Evolutionary conservation across 1,140 invertebrate genomes (phyloP), one percentile per base, ranked within the genome.

Genomic region (Varroa destructor): DNA sequence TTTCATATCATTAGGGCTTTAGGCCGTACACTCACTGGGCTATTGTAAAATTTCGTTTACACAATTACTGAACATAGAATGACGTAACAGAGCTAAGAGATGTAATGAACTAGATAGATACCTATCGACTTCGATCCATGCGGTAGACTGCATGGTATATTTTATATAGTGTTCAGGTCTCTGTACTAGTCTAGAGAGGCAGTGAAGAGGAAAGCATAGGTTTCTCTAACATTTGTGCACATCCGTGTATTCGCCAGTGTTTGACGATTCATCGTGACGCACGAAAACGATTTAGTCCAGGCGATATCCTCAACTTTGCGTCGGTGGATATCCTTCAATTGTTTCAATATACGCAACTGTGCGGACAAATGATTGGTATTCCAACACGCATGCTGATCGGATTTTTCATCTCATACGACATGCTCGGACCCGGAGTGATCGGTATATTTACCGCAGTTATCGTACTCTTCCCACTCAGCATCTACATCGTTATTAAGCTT

Each of bases 241-340:
- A 25, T 25, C 25, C 25, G 25, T 25, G 25, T 3, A 12, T 58
- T 6, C 40, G 12, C 40, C 61, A 67, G 61, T 67, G 61, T 40
- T 40, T 67, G 46, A 40, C 12, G 2, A 37, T 67, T 4, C 61
- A 67, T 40, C 61, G 40, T 8, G 61, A 67, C 37, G 61, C 61
- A 37, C 40, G 61, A 40, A 40, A 67, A 14, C 61, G 37, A 43
- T 67, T 43, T 8, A 12, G 14, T 37, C 10, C 61, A 12, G 61
- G 61, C 37, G 61, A 67, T 46, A 67, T 67, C 14, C 61, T 67
- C 61, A 67, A 67, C 8, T 40, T 67, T 12, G 61, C 61, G 3
- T 67, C 61, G 36, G 37, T 67, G 2, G 61, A 67, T 40, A 46
- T 67, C 12, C 40, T 46, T 40, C 61, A 67, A 8, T 12, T 67